Evolutionary conservation across 2,888 invertebrate genomes (phyloP), one percentile per base, ranked within the genome.

Genomic region (Agrotis ipsilon): DNA sequence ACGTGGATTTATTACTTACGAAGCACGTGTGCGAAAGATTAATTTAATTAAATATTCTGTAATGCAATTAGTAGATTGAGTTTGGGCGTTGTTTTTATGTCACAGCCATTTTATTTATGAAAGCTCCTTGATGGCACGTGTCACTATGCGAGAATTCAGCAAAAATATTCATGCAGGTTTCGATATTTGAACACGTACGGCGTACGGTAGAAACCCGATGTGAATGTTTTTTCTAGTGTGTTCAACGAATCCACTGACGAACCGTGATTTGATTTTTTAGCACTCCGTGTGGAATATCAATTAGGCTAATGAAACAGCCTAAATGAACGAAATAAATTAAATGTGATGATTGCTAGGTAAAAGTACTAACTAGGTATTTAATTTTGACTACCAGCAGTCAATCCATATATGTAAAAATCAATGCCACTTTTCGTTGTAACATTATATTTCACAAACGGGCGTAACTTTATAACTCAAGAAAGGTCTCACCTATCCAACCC

Each of bases 151-250:
- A 49, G 24, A 62, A n/a, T 59, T 39, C 32, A 39, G 45, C n/a
- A 72, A 59, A 74, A 70, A 64, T 57, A 43, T 64, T 72, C 78
- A 62, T 66, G 19, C 61, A 19, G 16, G 32, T 62, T 61, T 79
- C 61, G 63, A 54, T 74, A 66, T 76, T 79, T 74, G 74, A 79
- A 73, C 80, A 65, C 66, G 75, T 76, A 52, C 66, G n/a, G 46
- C 66, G 75, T 76, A 52, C 66, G n/a, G 46, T 21, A 55, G 54
- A 54, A 75, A 60, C 21, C 16, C 49, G 39, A 72, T 78, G 79
- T 27, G 54, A 60, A 60, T 75, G 54, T 78, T 75, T 72, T 71
- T 75, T 63, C 58, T 75, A 63, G 67, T 49, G 49, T 49, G 49
- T 49, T 39, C 49, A 24, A 27, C 63, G 70, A 62, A 55, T 59